Evolutionary conservation across 2,888 invertebrate species (phyloP).

Genomic region (Seira ritae): DNA sequence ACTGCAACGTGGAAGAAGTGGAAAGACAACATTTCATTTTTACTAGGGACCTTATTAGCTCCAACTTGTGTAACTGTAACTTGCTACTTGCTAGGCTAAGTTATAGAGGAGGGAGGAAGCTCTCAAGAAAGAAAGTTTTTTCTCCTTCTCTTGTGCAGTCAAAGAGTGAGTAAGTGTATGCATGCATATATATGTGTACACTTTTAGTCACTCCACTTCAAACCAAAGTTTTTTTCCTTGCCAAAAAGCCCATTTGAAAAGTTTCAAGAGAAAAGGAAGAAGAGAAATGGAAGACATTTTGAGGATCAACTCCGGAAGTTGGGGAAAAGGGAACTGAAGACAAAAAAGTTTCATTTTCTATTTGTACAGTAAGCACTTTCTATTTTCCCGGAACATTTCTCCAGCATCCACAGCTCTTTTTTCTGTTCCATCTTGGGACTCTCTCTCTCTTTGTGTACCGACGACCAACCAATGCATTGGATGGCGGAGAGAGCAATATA

Average conservation of each 20-base stretch:
- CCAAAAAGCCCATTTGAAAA: constrained; percentile 16
- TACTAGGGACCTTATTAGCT: not conserved
- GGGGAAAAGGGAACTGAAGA: not conserved
- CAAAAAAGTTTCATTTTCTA: constrained; percentile 13
- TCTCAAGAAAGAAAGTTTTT: constrained; percentile 1
- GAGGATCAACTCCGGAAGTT: constrained; percentile 9
- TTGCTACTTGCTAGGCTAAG: not conserved
- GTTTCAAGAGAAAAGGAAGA: constrained; percentile 10
- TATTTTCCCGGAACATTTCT: constrained; percentile 14
- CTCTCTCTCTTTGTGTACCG: not conserved
- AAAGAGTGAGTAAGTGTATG: not conserved
- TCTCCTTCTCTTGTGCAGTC: not conserved
- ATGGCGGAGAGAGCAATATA: not conserved
- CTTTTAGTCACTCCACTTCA: too few relatives aligned
- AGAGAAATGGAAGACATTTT: constrained; percentile 14
- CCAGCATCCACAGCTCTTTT: too few relatives aligned
- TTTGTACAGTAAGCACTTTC: constrained; percentile 16
- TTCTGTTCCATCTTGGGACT: too few relatives aligned
- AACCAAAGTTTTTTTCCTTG: not conserved
- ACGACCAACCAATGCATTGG: not conserved
- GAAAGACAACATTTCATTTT: constrained; percentile 11
- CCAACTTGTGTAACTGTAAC: not conserved
- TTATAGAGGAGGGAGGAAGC: not conserved
- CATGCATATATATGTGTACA: too few relatives aligned
- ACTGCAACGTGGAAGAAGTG: not conserved